Conservation (phyloP, 1,140 invertebrate species). For the Pararge aegeria region DNA sequence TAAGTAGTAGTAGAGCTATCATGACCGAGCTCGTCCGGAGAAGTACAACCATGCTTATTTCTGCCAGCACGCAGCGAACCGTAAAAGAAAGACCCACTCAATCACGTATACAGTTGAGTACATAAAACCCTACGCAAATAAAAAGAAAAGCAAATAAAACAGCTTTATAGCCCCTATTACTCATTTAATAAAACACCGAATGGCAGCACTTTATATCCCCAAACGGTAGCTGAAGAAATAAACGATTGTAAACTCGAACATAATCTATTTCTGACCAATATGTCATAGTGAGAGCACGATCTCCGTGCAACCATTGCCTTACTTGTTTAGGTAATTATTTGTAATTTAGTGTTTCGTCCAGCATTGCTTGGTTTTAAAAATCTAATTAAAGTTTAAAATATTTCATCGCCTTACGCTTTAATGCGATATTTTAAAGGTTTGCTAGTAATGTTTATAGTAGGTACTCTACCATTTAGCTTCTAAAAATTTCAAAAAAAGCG, state of each 20-base stretch:
- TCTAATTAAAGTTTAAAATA: too few species aligned
- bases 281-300: conserved; percentile 41
- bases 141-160: conserved; percentile 28
- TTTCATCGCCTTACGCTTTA: too few species aligned
- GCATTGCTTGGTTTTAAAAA: not conserved
- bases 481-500: too few species aligned
- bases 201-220: conserved; percentile 37
- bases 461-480: too few species aligned
- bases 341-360: conserved; percentile 6
- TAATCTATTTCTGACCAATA: conserved; percentile 59
- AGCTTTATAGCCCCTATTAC: conserved; percentile 35
- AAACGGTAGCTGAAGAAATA: conserved; percentile 44
- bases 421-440: too few species aligned
- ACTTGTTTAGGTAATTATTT: conserved; percentile 29
- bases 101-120: conserved; percentile 1
- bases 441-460: too few species aligned
- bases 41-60: too few species aligned
- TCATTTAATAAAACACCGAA: conserved; percentile 40
- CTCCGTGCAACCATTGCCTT: conserved; percentile 3
- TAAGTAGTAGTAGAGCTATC: too few species aligned
- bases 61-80: too few species aligned
- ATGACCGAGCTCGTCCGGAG: too few species aligned
- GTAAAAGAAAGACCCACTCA: not conserved
- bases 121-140: conserved; percentile 11
- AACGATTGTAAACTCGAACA: conserved; percentile 35